phyloP scores from a whole-genome alignment of 2,888 invertebrate genomes.

The Pollenia labialis region DNA sequence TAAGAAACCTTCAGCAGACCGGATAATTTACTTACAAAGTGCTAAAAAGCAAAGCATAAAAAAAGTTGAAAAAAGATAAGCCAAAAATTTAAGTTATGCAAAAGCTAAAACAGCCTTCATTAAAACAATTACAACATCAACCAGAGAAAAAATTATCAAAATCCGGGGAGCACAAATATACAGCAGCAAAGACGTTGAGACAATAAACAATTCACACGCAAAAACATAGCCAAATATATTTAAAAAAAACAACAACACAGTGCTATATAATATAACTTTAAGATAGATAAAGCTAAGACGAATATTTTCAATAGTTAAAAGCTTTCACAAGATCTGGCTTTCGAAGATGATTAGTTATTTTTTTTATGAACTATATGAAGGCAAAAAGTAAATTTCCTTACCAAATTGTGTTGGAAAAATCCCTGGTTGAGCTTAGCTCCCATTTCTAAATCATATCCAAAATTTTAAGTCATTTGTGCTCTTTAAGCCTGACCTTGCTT shows the following conservation, averaged over 20 bases:
- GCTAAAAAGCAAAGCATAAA: slow-evolving; percentile 37
- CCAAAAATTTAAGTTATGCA: slow-evolving; percentile 33
- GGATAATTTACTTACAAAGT: slow-evolving; percentile 71
- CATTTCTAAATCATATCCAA: no score
- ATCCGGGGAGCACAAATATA: background rate
- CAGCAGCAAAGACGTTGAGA: background rate
- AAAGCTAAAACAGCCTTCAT: slow-evolving; percentile 55
- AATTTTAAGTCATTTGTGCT: no score
- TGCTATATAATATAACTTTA: slow-evolving; percentile 58
- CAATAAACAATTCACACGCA: background rate
- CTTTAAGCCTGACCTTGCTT: no score
- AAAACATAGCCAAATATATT: background rate
- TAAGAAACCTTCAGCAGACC: slow-evolving; percentile 73
- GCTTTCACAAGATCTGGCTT: no score
- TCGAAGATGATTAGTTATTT: no score
- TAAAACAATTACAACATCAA: slow-evolving; percentile 43
- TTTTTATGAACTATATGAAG: no score
- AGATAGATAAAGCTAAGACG: slow-evolving; percentile 51
- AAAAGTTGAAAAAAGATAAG: slow-evolving; percentile 7
- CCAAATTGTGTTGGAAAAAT: no score
- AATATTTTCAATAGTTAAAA: no score
- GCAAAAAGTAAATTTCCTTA: no score
- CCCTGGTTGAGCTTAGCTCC: no score
- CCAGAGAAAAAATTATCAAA: slow-evolving; percentile 39
- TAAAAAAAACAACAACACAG: background rate